Conservation (phyloP, 2,888 invertebrate genomes). For the Rhagophthalmus giganteus region DNA sequence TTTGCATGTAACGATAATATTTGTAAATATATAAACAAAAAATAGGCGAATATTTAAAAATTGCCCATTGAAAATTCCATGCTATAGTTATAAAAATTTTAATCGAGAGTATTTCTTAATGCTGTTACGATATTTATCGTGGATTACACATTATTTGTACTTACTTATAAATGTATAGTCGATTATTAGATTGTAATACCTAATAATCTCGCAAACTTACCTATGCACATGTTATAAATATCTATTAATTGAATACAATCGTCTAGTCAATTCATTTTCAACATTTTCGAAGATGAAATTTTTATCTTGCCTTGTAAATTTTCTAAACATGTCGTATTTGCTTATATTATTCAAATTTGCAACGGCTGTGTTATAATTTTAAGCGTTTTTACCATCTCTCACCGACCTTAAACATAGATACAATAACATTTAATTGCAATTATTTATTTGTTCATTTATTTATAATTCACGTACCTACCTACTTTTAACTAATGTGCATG, state of each 20-base stretch:
- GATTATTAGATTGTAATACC: too few species aligned
- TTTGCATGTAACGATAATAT: conserved; percentile 12
- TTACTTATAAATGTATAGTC: background rate
- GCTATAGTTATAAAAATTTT: conserved; percentile 6
- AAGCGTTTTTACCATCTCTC: conserved; percentile 16
- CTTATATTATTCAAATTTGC: conserved; percentile 7
- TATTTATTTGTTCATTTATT: conserved; percentile 17
- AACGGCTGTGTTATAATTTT: conserved; percentile 22
- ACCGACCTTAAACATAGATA: conserved; percentile 13
- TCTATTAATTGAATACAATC: too few species aligned
- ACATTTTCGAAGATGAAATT: too few species aligned
- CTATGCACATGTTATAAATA: too few species aligned
- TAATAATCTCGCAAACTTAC: too few species aligned
- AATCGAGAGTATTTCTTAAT: conserved; percentile 1
- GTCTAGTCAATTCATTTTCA: too few species aligned
- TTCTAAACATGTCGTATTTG: conserved; percentile 12
- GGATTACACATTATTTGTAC: too few species aligned
- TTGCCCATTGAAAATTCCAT: conserved; percentile 17
- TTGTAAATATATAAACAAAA: conserved; percentile 11
- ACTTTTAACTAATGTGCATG: conserved; percentile 21
- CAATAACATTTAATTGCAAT: conserved; percentile 21
- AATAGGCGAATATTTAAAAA: too few species aligned
- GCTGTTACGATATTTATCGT: too few species aligned
- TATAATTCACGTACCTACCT: conserved; percentile 21
- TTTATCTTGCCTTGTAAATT: conserved; percentile 4